Base-by-base conservation (phyloP, 2,113 vertebrate species). In the Hypocryptadius cinnamomeus region DNA sequence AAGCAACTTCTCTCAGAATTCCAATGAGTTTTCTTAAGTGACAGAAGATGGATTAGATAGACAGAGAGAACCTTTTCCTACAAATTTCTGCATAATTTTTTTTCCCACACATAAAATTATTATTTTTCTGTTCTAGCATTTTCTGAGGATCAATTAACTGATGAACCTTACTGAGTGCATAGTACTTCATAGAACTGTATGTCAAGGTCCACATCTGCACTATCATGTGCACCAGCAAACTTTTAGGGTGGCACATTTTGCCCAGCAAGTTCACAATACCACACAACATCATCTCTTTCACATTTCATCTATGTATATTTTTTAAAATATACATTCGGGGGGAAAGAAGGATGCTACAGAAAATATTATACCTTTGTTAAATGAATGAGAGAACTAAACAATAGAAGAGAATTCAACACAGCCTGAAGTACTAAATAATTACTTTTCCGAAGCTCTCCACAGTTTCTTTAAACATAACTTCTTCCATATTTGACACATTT, bases 291-390 rank as follows among this genome's bases (percentile, higher is more conserved):
- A 7, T 81, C 28, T 78, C 87, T 79, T 92, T 89, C 82, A 51
- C 79, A 85, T 14, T 66, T 91, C 50, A 85, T 77, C 18, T 87
- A 33, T n/a, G n/a, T n/a, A n/a, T n/a, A n/a, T 94, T 86, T 96
- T 85, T 85, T 93, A 42, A 39, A 94, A 71, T 40, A 94, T 13
- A 78, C 22, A 45, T 81, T 56, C 66, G 54, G 37, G 59, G 20
- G 7, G 33, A 93, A 96, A 96, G 82, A 90, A 89, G 10, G 79
- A 92, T 56, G 40, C 57, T 92, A 76, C 89, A 90, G 90, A 88
- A 96, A 97, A 96, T 87, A 96, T 74, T 95, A 85, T 88, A 92
- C 64, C 80, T 66, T 85, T 93, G 54, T 91, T 79, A 90, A 90
- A 80, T 45, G n/a, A 87, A 89, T 51, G 56, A 68, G 61, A 25